These are phyloP conservation scores for Pollachius pollachius DNA, from an alignment of 2,113 vertebrate genomes.

Conservation along the genomic window DNA sequence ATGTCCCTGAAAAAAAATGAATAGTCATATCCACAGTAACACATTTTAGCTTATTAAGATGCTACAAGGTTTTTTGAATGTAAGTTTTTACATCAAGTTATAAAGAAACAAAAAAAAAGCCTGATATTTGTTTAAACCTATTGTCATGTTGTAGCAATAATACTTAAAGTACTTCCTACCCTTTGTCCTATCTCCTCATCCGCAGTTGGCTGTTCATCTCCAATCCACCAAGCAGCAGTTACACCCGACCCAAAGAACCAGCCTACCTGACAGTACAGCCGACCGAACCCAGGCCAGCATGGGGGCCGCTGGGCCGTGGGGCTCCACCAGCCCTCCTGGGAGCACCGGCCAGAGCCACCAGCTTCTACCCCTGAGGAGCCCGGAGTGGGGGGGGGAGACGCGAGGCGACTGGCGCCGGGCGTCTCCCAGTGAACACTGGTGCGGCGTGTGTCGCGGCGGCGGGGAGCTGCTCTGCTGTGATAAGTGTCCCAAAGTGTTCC, in stretches of 20 bases:
- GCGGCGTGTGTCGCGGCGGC: constrained; percentile 81
- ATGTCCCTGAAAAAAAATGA: no score
- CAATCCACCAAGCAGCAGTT: constrained; percentile 32
- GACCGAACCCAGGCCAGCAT: constrained; percentile 26
- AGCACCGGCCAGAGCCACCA: constrained; percentile 9
- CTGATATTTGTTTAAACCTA: no score
- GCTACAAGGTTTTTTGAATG: no score
- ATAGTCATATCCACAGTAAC: no score
- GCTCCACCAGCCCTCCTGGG: constrained; percentile 11
- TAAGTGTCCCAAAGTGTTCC: constrained; percentile 82
- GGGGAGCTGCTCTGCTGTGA: constrained; percentile 82
- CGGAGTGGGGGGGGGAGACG: not conserved
- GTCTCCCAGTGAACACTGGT: constrained; percentile 66
- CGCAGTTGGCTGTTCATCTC: not conserved
- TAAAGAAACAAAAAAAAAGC: no score
- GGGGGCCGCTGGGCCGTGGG: constrained; percentile 8
- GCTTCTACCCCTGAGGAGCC: not conserved
- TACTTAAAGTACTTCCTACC: no score
- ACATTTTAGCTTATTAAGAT: no score
- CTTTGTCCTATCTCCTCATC: no score
- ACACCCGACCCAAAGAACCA: constrained; percentile 34
- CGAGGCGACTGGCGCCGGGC: not conserved
- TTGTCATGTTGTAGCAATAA: no score
- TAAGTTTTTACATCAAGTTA: no score
- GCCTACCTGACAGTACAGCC: constrained; percentile 60